These are phyloP conservation scores for Cinclus mexicanus DNA, from an alignment of 2,113 vertebrate species.

Conservation along the genomic window DNA sequence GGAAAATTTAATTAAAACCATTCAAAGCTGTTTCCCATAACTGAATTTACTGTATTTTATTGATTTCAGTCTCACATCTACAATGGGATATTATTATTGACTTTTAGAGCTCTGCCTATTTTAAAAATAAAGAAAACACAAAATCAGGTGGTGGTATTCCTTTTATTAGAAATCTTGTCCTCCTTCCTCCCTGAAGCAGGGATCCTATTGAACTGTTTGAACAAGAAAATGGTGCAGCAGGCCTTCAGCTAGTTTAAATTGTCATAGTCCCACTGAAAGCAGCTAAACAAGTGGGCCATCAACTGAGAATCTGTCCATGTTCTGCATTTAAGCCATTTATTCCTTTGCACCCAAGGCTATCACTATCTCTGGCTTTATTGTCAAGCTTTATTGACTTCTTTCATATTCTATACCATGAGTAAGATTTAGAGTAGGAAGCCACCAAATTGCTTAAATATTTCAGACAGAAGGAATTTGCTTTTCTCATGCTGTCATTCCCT, in stretches of 20 bases:
- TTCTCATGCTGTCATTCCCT: neutral
- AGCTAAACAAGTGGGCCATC: neutral
- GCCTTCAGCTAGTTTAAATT: neutral
- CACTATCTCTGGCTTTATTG: conserved; percentile 30
- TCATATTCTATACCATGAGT: neutral
- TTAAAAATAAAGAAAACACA: conserved; percentile 42
- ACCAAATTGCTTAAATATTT: conserved; percentile 48
- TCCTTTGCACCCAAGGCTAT: conserved; percentile 3
- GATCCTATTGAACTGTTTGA: neutral
- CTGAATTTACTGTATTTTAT: conserved; percentile 42
- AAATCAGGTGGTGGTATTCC: conserved; percentile 14
- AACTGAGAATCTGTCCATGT: neutral
- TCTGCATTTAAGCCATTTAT: neutral
- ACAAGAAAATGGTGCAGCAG: conserved; percentile 13
- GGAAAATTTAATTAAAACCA: conserved; percentile 80
- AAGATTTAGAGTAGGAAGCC: conserved; percentile 19
- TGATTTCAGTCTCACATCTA: conserved; percentile 48
- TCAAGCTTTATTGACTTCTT: conserved; percentile 17
- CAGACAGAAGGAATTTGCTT: conserved; percentile 21
- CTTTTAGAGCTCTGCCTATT: conserved; percentile 41
- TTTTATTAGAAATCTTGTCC: conserved; percentile 42
- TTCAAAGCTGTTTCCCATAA: conserved; percentile 63
- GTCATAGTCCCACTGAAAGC: neutral
- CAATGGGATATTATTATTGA: conserved; percentile 37
- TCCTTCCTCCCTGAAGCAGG: neutral